phyloP scores from a whole-genome alignment of 2,113 vertebrate species.

The Eubucco bourcierii region DNA sequence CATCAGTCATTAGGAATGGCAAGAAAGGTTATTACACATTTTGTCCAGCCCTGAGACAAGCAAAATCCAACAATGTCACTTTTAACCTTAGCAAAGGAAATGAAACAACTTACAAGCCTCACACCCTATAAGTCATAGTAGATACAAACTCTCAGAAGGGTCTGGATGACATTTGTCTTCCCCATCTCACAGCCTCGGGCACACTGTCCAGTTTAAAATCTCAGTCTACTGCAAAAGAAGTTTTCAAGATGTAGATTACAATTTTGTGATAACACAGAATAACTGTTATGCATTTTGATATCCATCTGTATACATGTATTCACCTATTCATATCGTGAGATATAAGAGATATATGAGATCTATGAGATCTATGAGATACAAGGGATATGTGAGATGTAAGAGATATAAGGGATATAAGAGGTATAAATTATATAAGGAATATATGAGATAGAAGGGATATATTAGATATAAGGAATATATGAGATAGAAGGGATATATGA shows the following conservation, averaged over 20 bases:
- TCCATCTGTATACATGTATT: not conserved
- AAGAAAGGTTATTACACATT: not conserved
- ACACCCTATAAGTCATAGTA: not conserved
- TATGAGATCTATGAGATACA: no score
- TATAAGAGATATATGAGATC: not conserved
- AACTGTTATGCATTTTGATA: not conserved
- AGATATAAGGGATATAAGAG: no score
- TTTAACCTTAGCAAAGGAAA: slow-evolving; percentile 25
- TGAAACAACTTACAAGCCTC: not conserved
- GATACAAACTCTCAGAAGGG: not conserved
- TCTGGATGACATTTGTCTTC: not conserved
- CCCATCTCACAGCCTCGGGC: not conserved
- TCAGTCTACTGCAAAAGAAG: not conserved
- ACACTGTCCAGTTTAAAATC: not conserved
- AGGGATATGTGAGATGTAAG: no score
- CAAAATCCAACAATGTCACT: not conserved
- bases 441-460: no score
- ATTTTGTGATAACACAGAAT: not conserved
- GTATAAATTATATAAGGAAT: no score
- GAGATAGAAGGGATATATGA: no score
- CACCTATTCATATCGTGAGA: not conserved
- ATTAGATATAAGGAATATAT: no score
- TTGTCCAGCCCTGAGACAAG: not conserved
- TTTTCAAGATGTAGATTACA: not conserved
- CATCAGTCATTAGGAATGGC: not conserved